phyloP scores from a whole-genome alignment of 1,140 invertebrate species.

The Calosoma granatense region DNA sequence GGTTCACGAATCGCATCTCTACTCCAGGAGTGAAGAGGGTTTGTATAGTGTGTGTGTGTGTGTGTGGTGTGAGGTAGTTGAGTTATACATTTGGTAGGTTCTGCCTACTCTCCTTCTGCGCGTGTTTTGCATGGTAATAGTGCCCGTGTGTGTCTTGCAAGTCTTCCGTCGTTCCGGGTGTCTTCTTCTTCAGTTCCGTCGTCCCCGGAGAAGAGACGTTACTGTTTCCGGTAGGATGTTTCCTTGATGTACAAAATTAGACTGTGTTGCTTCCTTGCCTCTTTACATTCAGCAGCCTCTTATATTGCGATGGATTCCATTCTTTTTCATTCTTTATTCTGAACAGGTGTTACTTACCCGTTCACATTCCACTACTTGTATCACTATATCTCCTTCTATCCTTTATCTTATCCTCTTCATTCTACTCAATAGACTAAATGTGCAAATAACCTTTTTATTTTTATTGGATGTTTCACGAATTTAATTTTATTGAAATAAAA shows the following conservation, averaged over 20 bases:
- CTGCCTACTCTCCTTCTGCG: background rate
- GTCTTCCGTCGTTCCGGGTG: background rate
- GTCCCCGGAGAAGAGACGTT: background rate
- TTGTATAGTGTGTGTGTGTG: background rate
- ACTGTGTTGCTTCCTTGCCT: background rate
- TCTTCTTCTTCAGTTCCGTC: background rate
- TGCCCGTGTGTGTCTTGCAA: slow-evolving; percentile 1
- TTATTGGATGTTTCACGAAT: too few species aligned
- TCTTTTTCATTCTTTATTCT: too few species aligned
- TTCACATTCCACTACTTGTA: too few species aligned
- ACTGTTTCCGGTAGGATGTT: background rate
- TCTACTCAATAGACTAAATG: too few species aligned
- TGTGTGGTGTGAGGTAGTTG: too few species aligned
- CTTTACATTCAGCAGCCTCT: background rate
- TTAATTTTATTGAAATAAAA: too few species aligned
- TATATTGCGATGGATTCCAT: too few species aligned
- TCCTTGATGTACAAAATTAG: slow-evolving; percentile 6
- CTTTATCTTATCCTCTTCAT: too few species aligned
- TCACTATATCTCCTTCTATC: too few species aligned
- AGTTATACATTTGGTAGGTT: background rate
- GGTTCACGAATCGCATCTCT: background rate
- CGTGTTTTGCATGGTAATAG: slow-evolving; percentile 3
- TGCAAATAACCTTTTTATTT: too few species aligned
- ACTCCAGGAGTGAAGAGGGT: too few species aligned
- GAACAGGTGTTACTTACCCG: too few species aligned